Conservation (phyloP, 2,113 vertebrate species). For the Gopherus evgoodei region DNA sequence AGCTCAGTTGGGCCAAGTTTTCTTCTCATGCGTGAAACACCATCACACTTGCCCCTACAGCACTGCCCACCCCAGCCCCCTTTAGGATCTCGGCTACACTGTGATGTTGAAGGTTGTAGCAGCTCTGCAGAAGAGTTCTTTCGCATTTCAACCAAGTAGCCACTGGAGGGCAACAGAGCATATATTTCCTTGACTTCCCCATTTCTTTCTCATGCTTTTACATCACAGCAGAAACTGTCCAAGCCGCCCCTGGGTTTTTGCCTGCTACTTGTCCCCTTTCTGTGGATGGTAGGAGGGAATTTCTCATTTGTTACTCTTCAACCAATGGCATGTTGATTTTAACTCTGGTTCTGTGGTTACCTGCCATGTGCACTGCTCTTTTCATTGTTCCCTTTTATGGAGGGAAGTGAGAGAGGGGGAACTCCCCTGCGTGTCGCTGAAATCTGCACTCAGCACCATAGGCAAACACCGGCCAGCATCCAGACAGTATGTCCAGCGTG, state of each 20-base stretch:
- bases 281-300: background rate
- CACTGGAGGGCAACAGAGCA: constrained; percentile 58
- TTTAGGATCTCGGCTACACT: rapidly evolving
- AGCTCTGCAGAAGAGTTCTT: rapidly evolving
- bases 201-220: rapidly evolving
- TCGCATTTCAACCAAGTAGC: background rate
- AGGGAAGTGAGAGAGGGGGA: background rate
- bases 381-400: background rate
- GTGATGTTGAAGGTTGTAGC: background rate
- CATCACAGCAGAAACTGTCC: background rate
- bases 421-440: background rate
- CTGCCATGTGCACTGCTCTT: background rate
- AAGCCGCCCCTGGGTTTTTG: background rate
- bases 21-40: rapidly evolving
- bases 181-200: background rate
- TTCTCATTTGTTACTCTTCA: background rate
- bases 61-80: background rate
- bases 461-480: background rate
- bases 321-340: background rate
- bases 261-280: background rate
- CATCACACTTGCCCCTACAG: background rate
- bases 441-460: background rate
- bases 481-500: background rate
- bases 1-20: background rate
- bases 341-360: background rate